Evolutionary conservation across 2,113 vertebrate species (phyloP), one percentile per base, ranked within the genome.

Genomic region (Clarias macrocephalus): DNA sequence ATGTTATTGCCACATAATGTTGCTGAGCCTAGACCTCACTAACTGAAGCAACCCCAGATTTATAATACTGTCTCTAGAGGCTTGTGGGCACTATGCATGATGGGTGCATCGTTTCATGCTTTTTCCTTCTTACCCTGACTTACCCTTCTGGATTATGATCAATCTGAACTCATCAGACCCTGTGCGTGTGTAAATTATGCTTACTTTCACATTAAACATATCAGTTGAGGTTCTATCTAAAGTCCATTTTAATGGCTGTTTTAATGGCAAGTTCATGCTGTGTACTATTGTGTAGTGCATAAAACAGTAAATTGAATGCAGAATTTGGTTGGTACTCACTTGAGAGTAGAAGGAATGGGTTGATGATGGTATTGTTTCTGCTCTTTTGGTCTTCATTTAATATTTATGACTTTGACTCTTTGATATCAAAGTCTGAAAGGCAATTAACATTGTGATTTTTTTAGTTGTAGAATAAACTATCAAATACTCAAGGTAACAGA

Each of bases 241-340:
- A 85, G 87, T 87, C 85, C 82, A 54, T 81, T 82, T 88, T 90
- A 85, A 88, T 87, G 42, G 54, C 87, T 72, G 37, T 21, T 23
- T 73, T 85, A 68, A 84, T 82, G 60, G 25, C n/a, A 62, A 28
- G 19, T 73, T 15, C 10, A n/a, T 25, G 73, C 21, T n/a, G 5
- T 52, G n/a, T 76, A 52, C 23, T 13, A 25, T 30, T 48, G 80
- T 15, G 19, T 56, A 33, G 23, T 80, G 4, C 37, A 9, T 76
- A 30, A 13, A 25, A 33, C 30, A 75, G 7, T 28, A 65, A 82
- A 11, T 42, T 52, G 23, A 77, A 65, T 52, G 59, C 30, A 42
- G 68, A 59, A 42, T 73, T 62, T 48, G 7, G 16, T 21, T 84
- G 82, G 42, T 63, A 1, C 23, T 19, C 42, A 5, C 9, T 15